Evolutionary conservation across 2,888 invertebrate species (phyloP), one percentile per base, ranked within the genome.

Genomic region (Norana najaformis): DNA sequence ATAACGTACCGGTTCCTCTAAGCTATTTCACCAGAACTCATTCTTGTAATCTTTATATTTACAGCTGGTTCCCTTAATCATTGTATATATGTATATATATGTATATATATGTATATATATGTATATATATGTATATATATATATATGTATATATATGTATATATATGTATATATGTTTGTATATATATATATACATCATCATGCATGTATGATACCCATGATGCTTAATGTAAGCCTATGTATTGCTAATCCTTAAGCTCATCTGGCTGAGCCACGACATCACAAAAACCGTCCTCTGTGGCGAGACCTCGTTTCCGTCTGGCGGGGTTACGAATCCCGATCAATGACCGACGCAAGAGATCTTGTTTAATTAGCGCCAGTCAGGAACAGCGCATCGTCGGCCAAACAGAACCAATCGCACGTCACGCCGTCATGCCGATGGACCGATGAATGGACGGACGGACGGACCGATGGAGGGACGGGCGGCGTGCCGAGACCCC

Each of bases 241-340:
- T n/a, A n/a, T 69, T 11, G n/a, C n/a, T n/a, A 69, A n/a, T n/a
- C 69, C 69, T 69, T 47, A n/a, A 69, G 69, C 69, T 69, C 69
- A 69, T 69, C 69, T 69, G 69, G 69, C 69, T n/a, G 11, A n/a
- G n/a, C 8, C 16, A n/a, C 47, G 20, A 47, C 13, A n/a, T 69
- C 69, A 69, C 69, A n/a, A 69, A 30, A 69, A 0, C 6, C 30
- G 69, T 6, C 69, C n/a, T 69, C 30, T n/a, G 4, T n/a, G n/a
- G 69, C 69, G 30, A n/a, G 8, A n/a, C 13, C 30, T 69, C 11
- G 69, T 69, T n/a, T 69, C 13, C 69, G 69, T 69, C 69, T 69
- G 69, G 69, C n/a, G 69, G n/a, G n/a, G n/a, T 69, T 69, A 69
- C 69, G 69, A 47, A 69, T n/a, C 69, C n/a, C 69, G n/a, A 69